These are phyloP conservation scores for Trinectes maculatus DNA, from an alignment of 2,113 vertebrate genomes.

Conservation along the genomic window DNA sequence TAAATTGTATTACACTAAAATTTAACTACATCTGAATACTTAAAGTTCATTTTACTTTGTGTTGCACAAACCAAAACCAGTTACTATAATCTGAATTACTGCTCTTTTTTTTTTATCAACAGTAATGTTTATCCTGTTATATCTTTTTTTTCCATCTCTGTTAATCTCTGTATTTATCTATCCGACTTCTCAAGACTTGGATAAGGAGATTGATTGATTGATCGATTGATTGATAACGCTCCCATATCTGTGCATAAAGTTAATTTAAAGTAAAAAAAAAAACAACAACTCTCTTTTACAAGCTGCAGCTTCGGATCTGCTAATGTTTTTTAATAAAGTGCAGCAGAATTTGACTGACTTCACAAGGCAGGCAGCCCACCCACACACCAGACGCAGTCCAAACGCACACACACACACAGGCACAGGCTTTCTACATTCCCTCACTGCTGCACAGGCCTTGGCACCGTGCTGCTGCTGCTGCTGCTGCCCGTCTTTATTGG, in stretches of 20 bases:
- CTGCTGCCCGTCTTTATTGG: constrained; percentile 54
- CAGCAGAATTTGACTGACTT: constrained; percentile 19
- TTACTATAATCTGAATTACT: too few species aligned
- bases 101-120: too few species aligned
- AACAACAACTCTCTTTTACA: not conserved
- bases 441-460: constrained; percentile 47
- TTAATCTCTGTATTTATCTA: too few species aligned
- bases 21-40: too few species aligned
- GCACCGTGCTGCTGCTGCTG: constrained; percentile 18
- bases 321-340: constrained; percentile 14
- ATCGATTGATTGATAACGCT: not conserved
- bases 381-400: constrained; percentile 37
- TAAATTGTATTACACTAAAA: too few species aligned
- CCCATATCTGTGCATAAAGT: not conserved
- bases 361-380: constrained; percentile 21
- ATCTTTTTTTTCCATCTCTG: too few species aligned
- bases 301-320: constrained; percentile 7
- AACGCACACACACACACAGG: constrained; percentile 20
- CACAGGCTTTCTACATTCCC: constrained; percentile 39
- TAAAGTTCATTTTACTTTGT: too few species aligned
- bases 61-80: too few species aligned
- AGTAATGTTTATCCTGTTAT: too few species aligned
- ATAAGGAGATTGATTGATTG: too few species aligned
- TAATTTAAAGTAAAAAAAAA: too few species aligned
- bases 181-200: too few species aligned